Base-by-base conservation (phyloP, 2,888 invertebrate genomes). In the Caenorhabditis afra region DNA sequence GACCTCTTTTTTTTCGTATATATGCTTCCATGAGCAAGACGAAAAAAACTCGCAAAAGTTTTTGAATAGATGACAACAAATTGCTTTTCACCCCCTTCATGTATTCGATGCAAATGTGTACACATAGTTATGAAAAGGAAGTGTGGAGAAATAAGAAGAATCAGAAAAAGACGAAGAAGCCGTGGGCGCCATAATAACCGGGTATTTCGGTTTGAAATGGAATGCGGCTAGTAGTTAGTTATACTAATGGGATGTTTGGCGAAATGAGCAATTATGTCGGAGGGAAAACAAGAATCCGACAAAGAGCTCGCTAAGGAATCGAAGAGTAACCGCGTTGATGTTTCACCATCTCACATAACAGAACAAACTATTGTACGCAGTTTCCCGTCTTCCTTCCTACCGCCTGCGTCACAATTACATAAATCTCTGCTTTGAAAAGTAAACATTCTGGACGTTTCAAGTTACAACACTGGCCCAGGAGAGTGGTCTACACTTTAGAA, bases 41-140 rank as follows among this genome's bases (percentile, higher is more conserved):
- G 37, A 62, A 71, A 49, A 49, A 45, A 57, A 41, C 10, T 7
- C 47, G n/a, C 55, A 39, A 10, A 20, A 41, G 23, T 45, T 68
- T 70, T 49, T 71, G 55, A 49, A 71, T 71, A 57, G 73, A 64
- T 64, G 73, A 64, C 73, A 64, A 73, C 64, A 73, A 73, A 73
- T 73, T 73, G 73, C 73, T 73, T 58, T 58, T 44, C 29, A 55
- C 50, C 41, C n/a, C n/a, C n/a, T 49, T 35, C 57, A 18, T 61
- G 53, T 53, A 53, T 66, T 29, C 29, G 47, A 55, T 55, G 66
- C 41, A 35, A 66, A 70, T 70, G 62, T 71, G 71, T 71, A 64
- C 58, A 73, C 45, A 58, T 64, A 44, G 64, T 64, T 64, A 64
- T 57, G 41, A 58, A 64, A 58, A 64, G 55, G 55, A 71, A 71